phyloP scores from a whole-genome alignment of 2,113 vertebrate species.

The Xiphias gladius region DNA sequence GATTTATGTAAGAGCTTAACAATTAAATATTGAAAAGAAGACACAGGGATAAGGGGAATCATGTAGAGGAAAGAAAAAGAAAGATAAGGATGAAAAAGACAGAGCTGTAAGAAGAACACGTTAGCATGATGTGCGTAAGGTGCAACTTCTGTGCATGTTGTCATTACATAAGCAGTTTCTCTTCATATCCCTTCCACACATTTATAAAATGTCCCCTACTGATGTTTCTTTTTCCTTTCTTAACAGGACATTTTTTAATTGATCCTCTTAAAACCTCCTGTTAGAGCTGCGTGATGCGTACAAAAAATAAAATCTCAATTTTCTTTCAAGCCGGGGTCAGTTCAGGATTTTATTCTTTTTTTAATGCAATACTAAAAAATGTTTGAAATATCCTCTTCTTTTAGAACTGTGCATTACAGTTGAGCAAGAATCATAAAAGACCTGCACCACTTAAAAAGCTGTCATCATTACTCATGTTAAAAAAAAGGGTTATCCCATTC shows the following conservation, averaged over 20 bases:
- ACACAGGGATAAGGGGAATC: conserved; percentile 54
- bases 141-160: conserved; percentile 4
- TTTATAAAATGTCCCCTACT: background rate
- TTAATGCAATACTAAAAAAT: no score
- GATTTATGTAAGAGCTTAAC: conserved; percentile 63
- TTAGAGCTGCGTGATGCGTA: background rate
- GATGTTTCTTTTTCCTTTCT: background rate
- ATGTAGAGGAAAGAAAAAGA: conserved; percentile 26
- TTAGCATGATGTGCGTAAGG: background rate
- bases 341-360: no score
- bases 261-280: background rate
- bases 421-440: no score
- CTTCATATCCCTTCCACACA: background rate
- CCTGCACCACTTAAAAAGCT: no score
- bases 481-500: no score
- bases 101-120: background rate
- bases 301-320: no score
- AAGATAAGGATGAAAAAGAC: background rate
- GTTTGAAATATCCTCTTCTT: no score
- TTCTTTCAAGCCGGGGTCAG: background rate
- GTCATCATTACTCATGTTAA: no score
- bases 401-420: no score
- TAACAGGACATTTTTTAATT: background rate
- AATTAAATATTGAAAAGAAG: conserved; percentile 78
- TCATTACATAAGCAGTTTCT: conserved; percentile 5